Evolutionary conservation across 1,140 invertebrate species (phyloP).

Genomic region (Dufourea novaeangliae): DNA sequence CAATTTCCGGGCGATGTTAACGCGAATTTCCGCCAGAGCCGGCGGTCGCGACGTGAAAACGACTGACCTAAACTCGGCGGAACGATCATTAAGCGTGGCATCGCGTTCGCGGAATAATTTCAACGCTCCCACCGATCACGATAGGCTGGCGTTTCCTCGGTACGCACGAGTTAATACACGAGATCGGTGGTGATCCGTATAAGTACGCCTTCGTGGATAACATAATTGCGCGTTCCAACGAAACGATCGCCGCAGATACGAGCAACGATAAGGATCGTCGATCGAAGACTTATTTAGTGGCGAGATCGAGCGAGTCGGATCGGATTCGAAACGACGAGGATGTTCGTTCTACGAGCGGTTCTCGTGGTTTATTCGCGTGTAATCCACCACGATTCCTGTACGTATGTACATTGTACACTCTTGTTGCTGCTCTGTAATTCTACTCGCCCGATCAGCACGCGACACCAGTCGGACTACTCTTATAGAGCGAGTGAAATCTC

Average conservation of each 20-base stretch:
- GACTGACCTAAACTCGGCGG: neutral
- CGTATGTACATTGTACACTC: neutral
- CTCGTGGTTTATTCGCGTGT: conserved; percentile 53
- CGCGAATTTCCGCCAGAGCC: neutral
- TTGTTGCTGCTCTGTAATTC: conserved; percentile 33
- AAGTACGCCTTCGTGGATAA: conserved; percentile 15
- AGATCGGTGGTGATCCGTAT: neutral
- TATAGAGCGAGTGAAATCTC: no score
- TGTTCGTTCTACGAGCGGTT: conserved; percentile 62
- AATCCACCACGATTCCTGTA: conserved; percentile 42
- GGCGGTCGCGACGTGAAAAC: neutral
- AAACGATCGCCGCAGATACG: neutral
- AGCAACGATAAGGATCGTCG: neutral
- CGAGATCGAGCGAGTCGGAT: neutral
- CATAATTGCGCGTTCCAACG: neutral
- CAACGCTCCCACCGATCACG: neutral
- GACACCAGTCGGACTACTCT: conserved; percentile 28
- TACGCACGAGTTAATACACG: conserved; percentile 10
- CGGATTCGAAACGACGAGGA: conserved; percentile 42
- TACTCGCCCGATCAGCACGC: conserved; percentile 41
- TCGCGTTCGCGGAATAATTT: neutral
- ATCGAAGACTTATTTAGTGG: conserved; percentile 8
- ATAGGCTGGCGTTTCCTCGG: neutral
- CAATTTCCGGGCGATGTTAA: neutral
- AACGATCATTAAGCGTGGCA: neutral